A percentile compares a stretch with the other conserved stretches of the same genome.
phyloP scores from a whole-genome alignment of 2,113 vertebrate genomes.

The Tetrao urogallus region DNA sequence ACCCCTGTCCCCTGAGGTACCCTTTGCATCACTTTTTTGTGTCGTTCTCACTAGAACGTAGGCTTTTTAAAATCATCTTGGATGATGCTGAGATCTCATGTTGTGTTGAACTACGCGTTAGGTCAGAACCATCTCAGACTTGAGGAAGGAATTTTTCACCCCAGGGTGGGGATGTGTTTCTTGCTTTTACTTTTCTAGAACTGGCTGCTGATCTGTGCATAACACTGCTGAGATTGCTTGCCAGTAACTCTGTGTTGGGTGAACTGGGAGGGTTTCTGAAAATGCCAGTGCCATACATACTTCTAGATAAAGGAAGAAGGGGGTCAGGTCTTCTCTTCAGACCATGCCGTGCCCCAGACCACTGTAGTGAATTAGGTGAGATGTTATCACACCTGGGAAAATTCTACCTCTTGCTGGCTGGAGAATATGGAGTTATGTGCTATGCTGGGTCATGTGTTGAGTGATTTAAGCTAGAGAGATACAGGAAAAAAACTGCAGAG shows the following conservation, averaged over 20 bases:
- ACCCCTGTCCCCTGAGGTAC: not conserved
- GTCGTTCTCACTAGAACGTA: not conserved
- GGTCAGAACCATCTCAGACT: not conserved
- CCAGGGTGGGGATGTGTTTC: not conserved
- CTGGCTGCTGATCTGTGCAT: accelerated
- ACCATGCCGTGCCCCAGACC: accelerated
- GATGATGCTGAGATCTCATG: not conserved
- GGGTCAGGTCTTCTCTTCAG: not conserved
- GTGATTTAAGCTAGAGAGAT: not conserved
- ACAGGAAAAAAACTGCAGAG: not conserved
- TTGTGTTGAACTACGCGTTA: accelerated
- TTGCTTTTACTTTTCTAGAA: not conserved
- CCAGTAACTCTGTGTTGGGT: not conserved
- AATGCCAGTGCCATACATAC: not conserved
- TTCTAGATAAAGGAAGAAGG: not conserved
- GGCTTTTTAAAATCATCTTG: not conserved
- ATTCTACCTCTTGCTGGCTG: not conserved
- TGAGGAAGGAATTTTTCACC: not conserved
- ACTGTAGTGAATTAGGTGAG: not conserved
- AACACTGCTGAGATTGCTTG: accelerated
- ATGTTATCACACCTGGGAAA: not conserved
- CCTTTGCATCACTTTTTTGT: not conserved
- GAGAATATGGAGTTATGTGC: not conserved
- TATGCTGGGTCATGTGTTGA: not conserved
- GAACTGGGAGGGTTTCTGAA: not conserved